Conservation (phyloP, 1,140 invertebrate genomes). For the Drosophila persimilis region DNA sequence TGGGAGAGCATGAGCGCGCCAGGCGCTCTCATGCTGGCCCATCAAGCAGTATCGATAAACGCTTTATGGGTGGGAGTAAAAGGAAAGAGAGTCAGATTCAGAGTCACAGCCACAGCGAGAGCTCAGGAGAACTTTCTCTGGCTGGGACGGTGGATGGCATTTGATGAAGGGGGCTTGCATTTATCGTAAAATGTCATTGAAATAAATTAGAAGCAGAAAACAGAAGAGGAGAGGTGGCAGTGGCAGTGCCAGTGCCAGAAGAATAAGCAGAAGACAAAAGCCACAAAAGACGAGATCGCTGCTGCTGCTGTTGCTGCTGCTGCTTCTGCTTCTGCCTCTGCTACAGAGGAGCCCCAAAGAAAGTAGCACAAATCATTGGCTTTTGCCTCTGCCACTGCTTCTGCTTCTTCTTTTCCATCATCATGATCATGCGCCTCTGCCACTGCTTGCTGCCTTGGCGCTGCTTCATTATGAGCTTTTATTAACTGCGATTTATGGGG, state of each 20-base stretch:
- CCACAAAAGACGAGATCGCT: slow-evolving; percentile 49
- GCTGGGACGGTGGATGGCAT: background rate
- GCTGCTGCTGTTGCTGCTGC: slow-evolving; percentile 10
- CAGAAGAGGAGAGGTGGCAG: slow-evolving; percentile 4
- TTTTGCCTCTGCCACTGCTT: slow-evolving; percentile 20
- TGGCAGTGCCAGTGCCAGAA: background rate
- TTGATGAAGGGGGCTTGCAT: slow-evolving; percentile 27
- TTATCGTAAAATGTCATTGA: slow-evolving; percentile 69
- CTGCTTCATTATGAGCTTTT: slow-evolving; percentile 42
- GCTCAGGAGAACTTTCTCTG: slow-evolving; percentile 43
- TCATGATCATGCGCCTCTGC: background rate
- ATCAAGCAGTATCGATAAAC: no score
- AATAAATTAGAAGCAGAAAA: slow-evolving; percentile 69
- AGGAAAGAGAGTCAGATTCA: background rate
- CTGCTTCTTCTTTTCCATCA: background rate
- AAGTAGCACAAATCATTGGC: slow-evolving; percentile 74
- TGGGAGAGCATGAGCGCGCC: background rate
- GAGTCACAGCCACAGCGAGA: no score
- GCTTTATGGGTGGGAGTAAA: no score
- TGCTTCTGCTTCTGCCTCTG: slow-evolving; percentile 16
- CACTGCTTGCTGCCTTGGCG: slow-evolving; percentile 12
- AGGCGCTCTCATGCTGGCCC: no score
- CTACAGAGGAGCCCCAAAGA: slow-evolving; percentile 38
- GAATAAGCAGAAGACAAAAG: slow-evolving; percentile 47
- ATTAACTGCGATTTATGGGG: slow-evolving; percentile 49